Conservation (phyloP, 2,113 vertebrate species). For the Pachypanchax playfairii region DNA sequence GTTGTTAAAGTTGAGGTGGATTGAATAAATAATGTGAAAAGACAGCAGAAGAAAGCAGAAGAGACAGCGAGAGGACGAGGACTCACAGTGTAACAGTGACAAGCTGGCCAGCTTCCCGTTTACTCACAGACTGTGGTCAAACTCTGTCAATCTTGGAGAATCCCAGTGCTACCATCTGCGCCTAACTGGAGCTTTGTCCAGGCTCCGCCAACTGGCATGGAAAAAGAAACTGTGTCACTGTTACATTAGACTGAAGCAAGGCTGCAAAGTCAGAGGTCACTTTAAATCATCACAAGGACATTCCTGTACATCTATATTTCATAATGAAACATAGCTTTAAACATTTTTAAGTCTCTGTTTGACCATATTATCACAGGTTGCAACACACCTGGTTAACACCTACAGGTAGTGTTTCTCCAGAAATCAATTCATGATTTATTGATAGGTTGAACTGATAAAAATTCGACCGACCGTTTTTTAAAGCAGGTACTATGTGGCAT, state of each 20-base stretch:
- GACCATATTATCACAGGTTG: slow-evolving; percentile 5
- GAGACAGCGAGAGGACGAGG: slow-evolving; percentile 1
- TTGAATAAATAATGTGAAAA: slow-evolving; percentile 4
- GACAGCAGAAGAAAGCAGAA: neutral
- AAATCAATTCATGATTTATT: neutral
- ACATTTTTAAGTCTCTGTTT: no score
- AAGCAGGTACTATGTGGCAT: no score
- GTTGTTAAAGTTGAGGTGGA: neutral
- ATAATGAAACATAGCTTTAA: no score
- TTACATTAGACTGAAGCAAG: slow-evolving; percentile 19
- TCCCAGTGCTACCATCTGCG: slow-evolving; percentile 60
- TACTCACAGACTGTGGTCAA: slow-evolving; percentile 65
- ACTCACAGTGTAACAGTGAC: slow-evolving; percentile 27
- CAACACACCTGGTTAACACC: neutral
- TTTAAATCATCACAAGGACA: neutral
- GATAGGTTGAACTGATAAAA: slow-evolving; percentile 2
- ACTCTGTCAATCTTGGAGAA: slow-evolving; percentile 64
- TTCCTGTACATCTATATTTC: neutral
- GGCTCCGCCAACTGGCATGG: slow-evolving; percentile 53
- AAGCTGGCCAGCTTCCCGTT: slow-evolving; percentile 42
- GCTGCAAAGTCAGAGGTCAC: slow-evolving; percentile 12
- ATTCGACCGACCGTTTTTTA: no score
- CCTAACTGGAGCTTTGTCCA: slow-evolving; percentile 48
- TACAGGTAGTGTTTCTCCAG: neutral
- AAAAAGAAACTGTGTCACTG: slow-evolving; percentile 56